A percentile compares a stretch with the other conserved stretches of the same genome.
phyloP scores from a whole-genome alignment of 2,888 invertebrate genomes.

The Microchrysa polita region DNA sequence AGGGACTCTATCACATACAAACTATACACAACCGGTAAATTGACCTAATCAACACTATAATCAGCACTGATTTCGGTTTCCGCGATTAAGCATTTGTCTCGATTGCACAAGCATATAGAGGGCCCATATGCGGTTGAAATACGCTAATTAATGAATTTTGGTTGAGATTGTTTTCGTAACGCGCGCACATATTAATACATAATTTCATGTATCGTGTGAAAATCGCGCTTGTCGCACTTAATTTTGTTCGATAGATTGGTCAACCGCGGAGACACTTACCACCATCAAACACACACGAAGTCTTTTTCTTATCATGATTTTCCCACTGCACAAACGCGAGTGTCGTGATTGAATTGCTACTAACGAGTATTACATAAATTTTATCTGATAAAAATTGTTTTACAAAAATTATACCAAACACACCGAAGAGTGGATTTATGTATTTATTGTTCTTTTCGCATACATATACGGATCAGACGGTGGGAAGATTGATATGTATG shows the following conservation, averaged over 20 bases:
- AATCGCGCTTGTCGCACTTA: slow-evolving; percentile 15
- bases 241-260: slow-evolving; percentile 6
- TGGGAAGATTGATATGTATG: too few species aligned
- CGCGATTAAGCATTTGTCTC: slow-evolving; percentile 8
- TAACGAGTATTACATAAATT: slow-evolving; percentile 1
- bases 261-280: background rate
- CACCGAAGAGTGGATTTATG: background rate
- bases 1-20: too few species aligned
- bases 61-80: background rate
- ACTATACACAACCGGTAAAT: slow-evolving; percentile 9
- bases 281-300: background rate
- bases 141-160: slow-evolving; percentile 20
- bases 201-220: slow-evolving; percentile 24
- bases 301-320: slow-evolving; percentile 19
- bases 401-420: background rate
- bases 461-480: background rate
- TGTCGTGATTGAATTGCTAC: slow-evolving; percentile 12
- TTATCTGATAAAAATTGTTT: slow-evolving; percentile 19
- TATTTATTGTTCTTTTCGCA: background rate
- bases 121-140: slow-evolving; percentile 11
- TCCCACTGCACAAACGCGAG: slow-evolving; percentile 26
- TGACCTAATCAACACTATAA: slow-evolving; percentile 15
- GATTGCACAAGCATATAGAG: background rate
- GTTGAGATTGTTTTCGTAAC: slow-evolving; percentile 21
- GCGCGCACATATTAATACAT: too few species aligned